Evolutionary conservation across 2,888 invertebrate genomes (phyloP).

Genomic region (Oxytorus armatus): DNA sequence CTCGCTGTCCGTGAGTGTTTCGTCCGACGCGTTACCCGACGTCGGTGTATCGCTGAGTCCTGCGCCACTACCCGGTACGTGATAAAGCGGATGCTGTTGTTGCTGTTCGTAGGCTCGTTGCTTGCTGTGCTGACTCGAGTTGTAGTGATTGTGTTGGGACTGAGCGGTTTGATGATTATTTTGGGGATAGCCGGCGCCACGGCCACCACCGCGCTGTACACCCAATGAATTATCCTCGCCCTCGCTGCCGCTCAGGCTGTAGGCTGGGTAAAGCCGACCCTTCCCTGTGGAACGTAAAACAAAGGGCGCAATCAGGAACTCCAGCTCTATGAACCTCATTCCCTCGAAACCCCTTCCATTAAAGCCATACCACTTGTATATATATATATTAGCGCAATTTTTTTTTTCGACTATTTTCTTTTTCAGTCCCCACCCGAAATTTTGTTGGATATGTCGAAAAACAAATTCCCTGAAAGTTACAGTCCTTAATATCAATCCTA

Average conservation of each 20-base stretch:
- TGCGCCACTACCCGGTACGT: conserved; percentile 85
- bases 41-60: conserved; percentile 92
- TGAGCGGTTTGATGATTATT: conserved; percentile 81
- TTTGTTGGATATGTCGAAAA: too few relatives aligned
- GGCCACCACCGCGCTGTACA: conserved; percentile 80
- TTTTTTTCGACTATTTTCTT: too few relatives aligned
- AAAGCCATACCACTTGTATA: conserved; percentile 3
- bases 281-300: conserved; percentile 86
- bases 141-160: conserved; percentile 82
- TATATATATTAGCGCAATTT: too few relatives aligned
- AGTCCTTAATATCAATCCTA: conserved; percentile 7
- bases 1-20: conserved; percentile 93
- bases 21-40: conserved; percentile 90
- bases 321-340: conserved; percentile 68
- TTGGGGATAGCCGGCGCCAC: conserved; percentile 85
- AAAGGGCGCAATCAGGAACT: conserved; percentile 68
- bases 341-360: conserved; percentile 43
- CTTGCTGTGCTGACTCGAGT: conserved; percentile 83
- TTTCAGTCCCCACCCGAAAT: too few relatives aligned
- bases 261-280: conserved; percentile 93
- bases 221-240: conserved; percentile 87
- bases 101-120: conserved; percentile 86
- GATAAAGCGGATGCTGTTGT: conserved; percentile 83
- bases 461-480: too few relatives aligned
- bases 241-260: conserved; percentile 92